Evolutionary conservation across 2,888 invertebrate species (phyloP).

Genomic region (Eumerus sabulonum): DNA sequence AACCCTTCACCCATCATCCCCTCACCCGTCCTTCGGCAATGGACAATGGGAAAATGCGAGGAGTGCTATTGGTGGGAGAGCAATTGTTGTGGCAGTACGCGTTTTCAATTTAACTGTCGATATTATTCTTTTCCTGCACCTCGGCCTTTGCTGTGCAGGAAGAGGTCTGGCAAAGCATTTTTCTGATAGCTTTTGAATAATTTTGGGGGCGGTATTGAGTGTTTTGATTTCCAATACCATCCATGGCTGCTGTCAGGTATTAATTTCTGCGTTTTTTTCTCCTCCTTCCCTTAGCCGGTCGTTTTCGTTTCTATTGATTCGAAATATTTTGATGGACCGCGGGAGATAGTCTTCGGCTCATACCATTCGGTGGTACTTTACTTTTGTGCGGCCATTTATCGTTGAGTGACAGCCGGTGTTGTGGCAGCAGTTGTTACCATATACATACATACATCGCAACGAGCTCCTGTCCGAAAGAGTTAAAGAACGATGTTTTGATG

Average conservation of each 20-base stretch:
- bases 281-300: no score
- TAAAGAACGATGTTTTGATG: slow-evolving; percentile 74
- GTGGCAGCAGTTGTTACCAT: slow-evolving; percentile 12
- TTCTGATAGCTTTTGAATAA: slow-evolving; percentile 63
- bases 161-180: slow-evolving; percentile 25
- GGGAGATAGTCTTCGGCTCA: slow-evolving; percentile 3
- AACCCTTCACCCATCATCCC: no score
- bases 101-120: slow-evolving; percentile 60
- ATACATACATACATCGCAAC: background rate
- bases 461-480: slow-evolving; percentile 20
- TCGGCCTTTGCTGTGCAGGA: no score
- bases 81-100: slow-evolving; percentile 51
- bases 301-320: no score
- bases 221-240: slow-evolving; percentile 44
- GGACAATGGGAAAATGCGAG: slow-evolving; percentile 9
- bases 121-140: slow-evolving; percentile 31
- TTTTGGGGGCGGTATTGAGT: slow-evolving; percentile 46
- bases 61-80: slow-evolving; percentile 3
- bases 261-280: no score
- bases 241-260: slow-evolving; percentile 15
- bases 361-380: slow-evolving; percentile 6
- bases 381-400: slow-evolving; percentile 55
- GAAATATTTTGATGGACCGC: background rate
- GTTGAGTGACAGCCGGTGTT: slow-evolving; percentile 63
- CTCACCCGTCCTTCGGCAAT: background rate